Evolutionary conservation across 2,113 vertebrate genomes (phyloP), one percentile per base, ranked within the genome.

Genomic region (Vulpes vulpes): DNA sequence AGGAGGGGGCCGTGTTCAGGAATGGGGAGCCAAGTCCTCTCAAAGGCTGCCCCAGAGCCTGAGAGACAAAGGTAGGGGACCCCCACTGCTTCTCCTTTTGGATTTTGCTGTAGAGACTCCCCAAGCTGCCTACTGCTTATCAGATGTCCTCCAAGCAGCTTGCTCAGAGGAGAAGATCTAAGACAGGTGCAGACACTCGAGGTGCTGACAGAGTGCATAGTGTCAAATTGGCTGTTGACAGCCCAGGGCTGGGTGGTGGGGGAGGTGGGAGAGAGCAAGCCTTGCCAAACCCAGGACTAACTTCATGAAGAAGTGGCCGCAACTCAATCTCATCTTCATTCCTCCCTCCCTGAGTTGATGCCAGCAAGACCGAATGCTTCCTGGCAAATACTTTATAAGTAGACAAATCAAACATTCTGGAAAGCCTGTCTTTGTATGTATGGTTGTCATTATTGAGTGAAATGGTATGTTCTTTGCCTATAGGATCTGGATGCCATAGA

Each of bases 381-480:
- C 25, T 62, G 90, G 73, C 59, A 91, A 82, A 91, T 32, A 65
- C 64, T 78, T 32, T 43, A 20, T 74, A 86, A 89, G 57, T 20
- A 74, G 85, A 51, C 12, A 38, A 60, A 74, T 96, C 82, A 73
- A 83, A 81, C 83, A 74, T 83, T 93, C 83, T 89, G 11, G 4
- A 76, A 90, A 89, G n/a, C n/a, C 80, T 35, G 25, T 94, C 32
- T 95, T 97, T 95, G 69, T 94, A 71, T 65, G 35, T 81, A 22
- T 81, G 92, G 51, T 80, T 93, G 53, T 49, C 59, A 62, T 79
- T 76, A 27, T 51, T 25, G 35, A 81, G 49, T 83, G 89, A 91
- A 90, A 87, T 23, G 30, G 43, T 30, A 35, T 96, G 94, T 96
- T 87, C 87, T 95, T 92, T 93, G 80, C 86, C n/a, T 71, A 55